phyloP scores from a whole-genome alignment of 2,888 invertebrate genomes.

The Mimumesa dahlbomi region DNA sequence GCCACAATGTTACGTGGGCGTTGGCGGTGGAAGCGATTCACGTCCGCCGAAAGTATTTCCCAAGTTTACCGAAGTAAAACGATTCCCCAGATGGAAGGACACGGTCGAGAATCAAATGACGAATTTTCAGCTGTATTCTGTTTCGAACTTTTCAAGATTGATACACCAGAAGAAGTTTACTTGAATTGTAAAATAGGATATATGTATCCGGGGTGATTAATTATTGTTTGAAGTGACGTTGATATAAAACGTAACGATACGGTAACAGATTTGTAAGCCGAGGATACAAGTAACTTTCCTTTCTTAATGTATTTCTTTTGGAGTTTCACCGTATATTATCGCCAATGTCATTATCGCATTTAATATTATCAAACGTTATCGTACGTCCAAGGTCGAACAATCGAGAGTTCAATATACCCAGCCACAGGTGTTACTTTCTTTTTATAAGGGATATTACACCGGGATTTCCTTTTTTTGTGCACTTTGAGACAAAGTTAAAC shows the following conservation, averaged over 20 bases:
- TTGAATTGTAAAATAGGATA: too few relatives aligned
- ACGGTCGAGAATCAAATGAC: too few relatives aligned
- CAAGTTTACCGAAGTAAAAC: neutral
- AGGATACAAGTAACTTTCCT: too few relatives aligned
- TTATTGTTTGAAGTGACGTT: too few relatives aligned
- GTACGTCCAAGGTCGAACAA: slow-evolving; percentile 46
- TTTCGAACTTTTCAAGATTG: too few relatives aligned
- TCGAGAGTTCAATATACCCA: slow-evolving; percentile 28
- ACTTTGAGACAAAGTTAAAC: slow-evolving; percentile 30
- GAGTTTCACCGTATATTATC: slow-evolving; percentile 11
- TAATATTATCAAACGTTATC: slow-evolving; percentile 44
- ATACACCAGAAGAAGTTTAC: too few relatives aligned
- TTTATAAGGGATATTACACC: slow-evolving; percentile 28
- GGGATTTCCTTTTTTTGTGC: slow-evolving; percentile 29
- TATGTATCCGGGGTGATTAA: too few relatives aligned
- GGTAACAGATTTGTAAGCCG: too few relatives aligned
- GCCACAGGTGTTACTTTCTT: slow-evolving; percentile 27
- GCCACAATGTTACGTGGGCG: slow-evolving; percentile 42
- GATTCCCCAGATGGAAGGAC: too few relatives aligned
- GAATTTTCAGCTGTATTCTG: too few relatives aligned
- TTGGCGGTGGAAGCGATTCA: slow-evolving; percentile 26
- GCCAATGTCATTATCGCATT: slow-evolving; percentile 8
- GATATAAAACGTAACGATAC: too few relatives aligned
- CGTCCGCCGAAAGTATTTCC: slow-evolving; percentile 5
- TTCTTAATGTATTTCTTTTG: neutral